A percentile compares a stretch with the other conserved stretches of the same genome.
These are phyloP conservation scores for Damaliscus lunatus DNA, from an alignment of 2,113 vertebrate species.

Conservation along the genomic window DNA sequence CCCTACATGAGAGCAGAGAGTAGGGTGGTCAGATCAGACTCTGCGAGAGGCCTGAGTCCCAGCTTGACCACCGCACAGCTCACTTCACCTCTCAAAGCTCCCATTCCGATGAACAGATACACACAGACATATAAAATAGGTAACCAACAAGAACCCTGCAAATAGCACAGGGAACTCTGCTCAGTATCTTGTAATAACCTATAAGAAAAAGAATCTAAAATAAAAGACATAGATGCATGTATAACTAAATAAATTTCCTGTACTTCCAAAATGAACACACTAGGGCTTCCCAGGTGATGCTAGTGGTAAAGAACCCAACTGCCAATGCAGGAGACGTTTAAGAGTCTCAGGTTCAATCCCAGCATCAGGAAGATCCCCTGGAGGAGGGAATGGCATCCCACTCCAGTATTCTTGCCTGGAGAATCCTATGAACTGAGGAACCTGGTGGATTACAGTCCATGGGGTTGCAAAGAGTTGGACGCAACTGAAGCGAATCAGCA, in stretches of 20 bases:
- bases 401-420: neutral
- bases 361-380: neutral
- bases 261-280: neutral
- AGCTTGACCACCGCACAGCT: accelerated
- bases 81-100: neutral
- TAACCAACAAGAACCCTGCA: neutral
- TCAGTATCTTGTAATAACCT: neutral
- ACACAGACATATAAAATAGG: neutral
- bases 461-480: neutral
- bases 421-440: neutral
- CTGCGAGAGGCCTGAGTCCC: neutral
- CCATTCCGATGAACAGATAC: neutral
- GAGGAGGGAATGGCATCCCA: neutral
- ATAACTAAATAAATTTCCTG: neutral
- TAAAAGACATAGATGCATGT: neutral
- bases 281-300: neutral
- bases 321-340: neutral
- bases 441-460: neutral
- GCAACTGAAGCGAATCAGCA: neutral
- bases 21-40: neutral
- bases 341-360: neutral
- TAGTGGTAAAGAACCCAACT: neutral
- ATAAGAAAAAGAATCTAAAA: neutral
- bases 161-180: neutral
- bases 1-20: neutral